Percentiles rank a stretch among this genome's conserved stretches.
Conservation (phyloP, 2,113 vertebrate genomes). For the Microtus pennsylvanicus region DNA sequence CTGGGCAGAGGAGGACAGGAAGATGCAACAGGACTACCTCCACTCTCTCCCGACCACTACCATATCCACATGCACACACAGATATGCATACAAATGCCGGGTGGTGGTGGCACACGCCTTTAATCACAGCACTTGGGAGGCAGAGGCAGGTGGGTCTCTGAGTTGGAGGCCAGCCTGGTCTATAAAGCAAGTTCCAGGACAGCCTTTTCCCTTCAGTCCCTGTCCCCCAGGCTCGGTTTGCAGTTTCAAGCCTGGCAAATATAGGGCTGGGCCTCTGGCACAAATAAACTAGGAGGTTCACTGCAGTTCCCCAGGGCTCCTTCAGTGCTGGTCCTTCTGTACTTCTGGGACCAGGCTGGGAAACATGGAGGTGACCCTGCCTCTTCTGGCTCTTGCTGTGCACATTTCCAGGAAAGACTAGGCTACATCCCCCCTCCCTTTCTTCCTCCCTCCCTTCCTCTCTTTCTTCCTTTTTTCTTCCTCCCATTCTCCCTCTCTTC, state of each 20-base stretch:
- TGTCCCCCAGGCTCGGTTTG: too few relatives aligned
- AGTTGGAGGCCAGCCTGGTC: background rate
- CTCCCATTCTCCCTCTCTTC: too few relatives aligned
- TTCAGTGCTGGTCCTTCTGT: too few relatives aligned
- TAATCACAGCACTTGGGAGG: background rate
- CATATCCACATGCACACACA: too few relatives aligned
- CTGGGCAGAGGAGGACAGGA: background rate
- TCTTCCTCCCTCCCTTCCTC: too few relatives aligned
- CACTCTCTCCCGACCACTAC: background rate
- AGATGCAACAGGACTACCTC: background rate
- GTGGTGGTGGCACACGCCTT: background rate
- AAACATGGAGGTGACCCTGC: background rate
- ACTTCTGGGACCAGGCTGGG: background rate
- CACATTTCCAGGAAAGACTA: background rate
- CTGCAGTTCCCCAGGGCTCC: background rate
- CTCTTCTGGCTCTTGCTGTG: background rate
- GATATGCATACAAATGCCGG: background rate
- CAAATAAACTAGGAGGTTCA: background rate
- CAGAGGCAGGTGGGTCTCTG: background rate
- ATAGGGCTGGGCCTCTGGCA: background rate
- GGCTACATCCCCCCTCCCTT: too few relatives aligned
- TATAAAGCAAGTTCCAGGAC: background rate
- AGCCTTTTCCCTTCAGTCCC: too few relatives aligned
- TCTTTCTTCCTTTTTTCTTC: too few relatives aligned
- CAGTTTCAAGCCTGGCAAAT: background rate